A percentile compares a stretch with the other conserved stretches of the same genome.
phyloP scores from a whole-genome alignment of 2,888 invertebrate genomes.

The Watsonalla cultraria region DNA sequence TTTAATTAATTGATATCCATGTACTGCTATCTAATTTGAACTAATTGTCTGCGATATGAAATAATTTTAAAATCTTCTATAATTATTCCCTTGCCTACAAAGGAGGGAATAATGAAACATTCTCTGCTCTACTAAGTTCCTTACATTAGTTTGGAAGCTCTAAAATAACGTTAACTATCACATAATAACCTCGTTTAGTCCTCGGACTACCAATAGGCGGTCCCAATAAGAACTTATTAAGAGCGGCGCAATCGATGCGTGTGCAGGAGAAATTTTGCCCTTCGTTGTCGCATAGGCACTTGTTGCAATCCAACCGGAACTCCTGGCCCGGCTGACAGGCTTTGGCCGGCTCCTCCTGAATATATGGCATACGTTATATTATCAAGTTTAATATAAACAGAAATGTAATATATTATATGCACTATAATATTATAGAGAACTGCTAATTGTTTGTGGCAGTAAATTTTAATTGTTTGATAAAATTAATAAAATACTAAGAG shows the following conservation, averaged over 20 bases:
- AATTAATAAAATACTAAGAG: constrained; percentile 3
- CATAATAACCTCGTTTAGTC: constrained; percentile 47
- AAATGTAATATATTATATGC: too few relatives aligned
- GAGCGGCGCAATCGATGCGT: constrained; percentile 57
- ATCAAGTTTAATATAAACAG: background rate
- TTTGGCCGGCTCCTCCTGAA: constrained; percentile 54
- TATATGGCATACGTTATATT: constrained; percentile 31
- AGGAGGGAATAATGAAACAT: too few relatives aligned
- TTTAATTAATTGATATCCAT: too few relatives aligned
- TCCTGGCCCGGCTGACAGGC: constrained; percentile 60
- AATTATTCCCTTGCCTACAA: too few relatives aligned
- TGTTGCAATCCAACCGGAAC: constrained; percentile 73
- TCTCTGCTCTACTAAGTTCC: too few relatives aligned
- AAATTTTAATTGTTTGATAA: background rate
- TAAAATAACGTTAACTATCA: too few relatives aligned
- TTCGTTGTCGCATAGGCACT: constrained; percentile 64
- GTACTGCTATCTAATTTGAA: too few relatives aligned
- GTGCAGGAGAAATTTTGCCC: constrained; percentile 70
- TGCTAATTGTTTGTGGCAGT: too few relatives aligned
- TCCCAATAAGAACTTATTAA: constrained; percentile 22
- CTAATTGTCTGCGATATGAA: too few relatives aligned
- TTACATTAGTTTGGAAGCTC: too few relatives aligned
- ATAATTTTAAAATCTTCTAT: too few relatives aligned
- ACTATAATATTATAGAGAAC: too few relatives aligned
- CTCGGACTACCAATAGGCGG: constrained; percentile 29